These are phyloP conservation scores for Oophaga pumilio DNA, from an alignment of 2,113 vertebrate genomes.

Conservation along the genomic window DNA sequence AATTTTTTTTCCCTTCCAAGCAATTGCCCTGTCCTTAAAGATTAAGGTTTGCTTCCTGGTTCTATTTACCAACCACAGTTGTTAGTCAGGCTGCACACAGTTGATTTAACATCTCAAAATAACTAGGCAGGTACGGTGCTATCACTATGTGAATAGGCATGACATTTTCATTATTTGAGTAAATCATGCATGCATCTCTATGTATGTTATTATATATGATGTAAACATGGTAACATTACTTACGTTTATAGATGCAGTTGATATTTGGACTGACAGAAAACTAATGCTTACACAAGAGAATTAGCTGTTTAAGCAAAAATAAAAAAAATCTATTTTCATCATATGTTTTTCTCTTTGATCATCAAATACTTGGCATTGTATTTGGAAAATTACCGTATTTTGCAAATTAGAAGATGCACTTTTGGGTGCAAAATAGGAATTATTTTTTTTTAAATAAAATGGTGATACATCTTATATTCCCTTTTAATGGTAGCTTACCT, in stretches of 20 bases:
- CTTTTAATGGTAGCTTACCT: too few species aligned
- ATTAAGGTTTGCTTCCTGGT: too few species aligned
- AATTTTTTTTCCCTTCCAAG: too few species aligned
- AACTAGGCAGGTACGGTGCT: not conserved
- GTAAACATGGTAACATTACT: not conserved
- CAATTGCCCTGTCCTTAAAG: too few species aligned
- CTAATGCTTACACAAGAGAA: not conserved
- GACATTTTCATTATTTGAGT: not conserved
- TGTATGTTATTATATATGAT: not conserved
- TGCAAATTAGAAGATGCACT: too few species aligned
- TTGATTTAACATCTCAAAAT: not conserved
- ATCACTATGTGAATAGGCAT: not conserved
- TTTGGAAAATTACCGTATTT: not conserved
- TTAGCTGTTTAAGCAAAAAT: not conserved
- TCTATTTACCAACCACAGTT: too few species aligned
- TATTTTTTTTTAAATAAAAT: too few species aligned
- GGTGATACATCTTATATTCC: too few species aligned
- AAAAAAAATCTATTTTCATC: not conserved
- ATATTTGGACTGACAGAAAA: not conserved
- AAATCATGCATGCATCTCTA: not conserved
- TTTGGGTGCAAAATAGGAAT: too few species aligned
- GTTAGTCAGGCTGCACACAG: too few species aligned
- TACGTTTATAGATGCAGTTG: not conserved
- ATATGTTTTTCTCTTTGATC: not conserved
- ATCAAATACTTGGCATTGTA: constrained; percentile 7